Base-by-base conservation (phyloP, 2,113 vertebrate genomes). In the Syngnathus typhle region DNA sequence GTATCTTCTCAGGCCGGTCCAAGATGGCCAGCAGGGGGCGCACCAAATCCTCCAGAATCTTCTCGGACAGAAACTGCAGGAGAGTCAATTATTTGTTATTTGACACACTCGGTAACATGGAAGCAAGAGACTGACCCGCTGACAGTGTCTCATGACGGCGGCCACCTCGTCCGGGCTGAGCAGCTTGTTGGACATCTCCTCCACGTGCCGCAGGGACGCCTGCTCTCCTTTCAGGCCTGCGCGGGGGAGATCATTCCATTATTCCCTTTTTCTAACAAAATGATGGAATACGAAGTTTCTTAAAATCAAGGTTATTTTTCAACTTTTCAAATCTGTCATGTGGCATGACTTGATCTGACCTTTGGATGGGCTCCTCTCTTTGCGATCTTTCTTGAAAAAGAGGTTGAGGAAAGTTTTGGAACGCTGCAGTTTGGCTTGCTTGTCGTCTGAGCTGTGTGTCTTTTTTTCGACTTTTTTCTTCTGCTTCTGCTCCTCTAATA, bases 371-470 rank as follows among this genome's bases (percentile, higher is more conserved):
- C 86, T 85, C 72, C 82, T 89, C 41, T 88, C 90, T 85, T 79
- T 92, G 73, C 91, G 88, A 18, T 86, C 87, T 5, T 91, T 92
- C 77, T 88, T 93, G 81, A 96, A 94, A 75, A 98, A 92, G 78
- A 94, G 82, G 83, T 93, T 95, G 83, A 96, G 92, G 2, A 97
- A 91, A 0, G 95, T 97, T 90, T 96, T 97, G 64, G 95, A 97
- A 60, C 95, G 93, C 70, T 95, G 92, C 72, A 98, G 83, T 85
- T 85, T 88, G 58, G 82, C 78, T 43, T 43, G 85, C 65, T 80
- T 88, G 65, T 84, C 90, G 41, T 83, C 87, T 9, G 73, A 64
- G 6, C 76, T 55, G 38, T 84, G 86, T 0, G 82, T 91, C 51
- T 78, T 77, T 16, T 82, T 88, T 62, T 86, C 84, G 49, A 84